Base-by-base conservation (phyloP, 2,797 vertebrate species). In the Sylvia borin region DNA sequence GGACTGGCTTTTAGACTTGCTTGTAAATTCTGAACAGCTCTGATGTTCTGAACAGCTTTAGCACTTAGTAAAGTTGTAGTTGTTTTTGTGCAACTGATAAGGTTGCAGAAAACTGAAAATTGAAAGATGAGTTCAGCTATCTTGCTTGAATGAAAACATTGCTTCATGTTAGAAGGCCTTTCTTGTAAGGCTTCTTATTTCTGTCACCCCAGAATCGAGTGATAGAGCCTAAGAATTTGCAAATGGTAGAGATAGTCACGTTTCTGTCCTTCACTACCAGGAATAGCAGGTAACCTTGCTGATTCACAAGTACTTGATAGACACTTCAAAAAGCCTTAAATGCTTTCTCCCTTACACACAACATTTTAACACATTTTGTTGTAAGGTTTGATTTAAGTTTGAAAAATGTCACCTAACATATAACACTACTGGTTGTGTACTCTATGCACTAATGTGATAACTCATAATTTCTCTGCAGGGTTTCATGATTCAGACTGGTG, bases 401-500 rank as follows among this genome's bases (percentile, higher is more conserved):
- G 26, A 43, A 83, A 81, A 67, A 17, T 0, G 8, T 57, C 26
- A 79, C 7, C 20, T 66, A 29, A 13, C 19, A 9, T 72, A 14
- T 75, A 57, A 2, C 7, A 16, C 18, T 58, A 81, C 7, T 38
- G 15, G 11, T 57, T 65, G 36, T 42, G 82, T 92, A 65, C 57
- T 92, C 13, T 55, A 2, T 45, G 32, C 4, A 19, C 27, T 34
- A 13, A 91, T 21, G 16, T 70, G n/a, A 4, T 90, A 87, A 80
- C 12, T 16, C 92, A 11, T 48, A 8, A 73, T 93, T 97, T 85
- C 58, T 95, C 1, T 80, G 24, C 95, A 99, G 99, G 99, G 99
- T 55, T 99, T 99, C 93, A 99, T 99, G 99, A 99, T 99, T 94
- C 99, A 99, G 97, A 99, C 99, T 5, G 99, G 99, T 86, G 99